These are phyloP conservation scores for Odontomachus brunneus DNA, from an alignment of 1,140 invertebrate species.

Conservation along the genomic window DNA sequence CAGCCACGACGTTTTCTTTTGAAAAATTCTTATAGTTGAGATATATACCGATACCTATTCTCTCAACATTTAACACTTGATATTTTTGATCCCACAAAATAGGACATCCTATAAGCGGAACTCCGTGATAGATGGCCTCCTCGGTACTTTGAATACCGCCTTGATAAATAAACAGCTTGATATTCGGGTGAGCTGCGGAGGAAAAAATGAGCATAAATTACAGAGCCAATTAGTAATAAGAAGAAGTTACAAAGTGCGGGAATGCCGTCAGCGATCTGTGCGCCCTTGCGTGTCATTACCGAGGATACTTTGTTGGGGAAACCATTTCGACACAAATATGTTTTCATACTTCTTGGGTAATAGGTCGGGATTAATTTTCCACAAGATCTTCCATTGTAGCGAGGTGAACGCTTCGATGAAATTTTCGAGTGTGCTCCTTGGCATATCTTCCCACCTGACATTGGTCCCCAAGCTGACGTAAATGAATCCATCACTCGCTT, in stretches of 20 bases:
- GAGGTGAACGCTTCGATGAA: slow-evolving; percentile 85
- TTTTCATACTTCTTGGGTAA: slow-evolving; percentile 67
- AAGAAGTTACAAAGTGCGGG: neutral
- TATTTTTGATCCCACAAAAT: slow-evolving; percentile 73
- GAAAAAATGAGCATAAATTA: slow-evolving; percentile 4
- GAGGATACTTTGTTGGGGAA: slow-evolving; percentile 80
- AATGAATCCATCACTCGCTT: slow-evolving; percentile 85
- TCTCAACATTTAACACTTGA: slow-evolving; percentile 60
- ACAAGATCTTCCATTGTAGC: slow-evolving; percentile 74
- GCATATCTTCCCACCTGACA: slow-evolving; percentile 77
- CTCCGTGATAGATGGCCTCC: slow-evolving; percentile 82
- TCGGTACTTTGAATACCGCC: slow-evolving; percentile 85
- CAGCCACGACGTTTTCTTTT: slow-evolving; percentile 38
- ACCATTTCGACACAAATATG: slow-evolving; percentile 80
- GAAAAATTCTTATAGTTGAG: slow-evolving; percentile 57
- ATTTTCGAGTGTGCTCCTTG: slow-evolving; percentile 55
- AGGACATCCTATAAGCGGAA: slow-evolving; percentile 84
- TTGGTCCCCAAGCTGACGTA: slow-evolving; percentile 87
- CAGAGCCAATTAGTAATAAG: neutral
- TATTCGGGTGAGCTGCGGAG: slow-evolving; percentile 79
- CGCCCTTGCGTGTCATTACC: slow-evolving; percentile 60
- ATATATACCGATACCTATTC: slow-evolving; percentile 57
- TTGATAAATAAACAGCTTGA: slow-evolving; percentile 85
- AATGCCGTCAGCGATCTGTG: neutral
- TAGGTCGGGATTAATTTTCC: slow-evolving; percentile 70